phyloP scores from a whole-genome alignment of 2,113 vertebrate species.

The Hucho hucho region DNA sequence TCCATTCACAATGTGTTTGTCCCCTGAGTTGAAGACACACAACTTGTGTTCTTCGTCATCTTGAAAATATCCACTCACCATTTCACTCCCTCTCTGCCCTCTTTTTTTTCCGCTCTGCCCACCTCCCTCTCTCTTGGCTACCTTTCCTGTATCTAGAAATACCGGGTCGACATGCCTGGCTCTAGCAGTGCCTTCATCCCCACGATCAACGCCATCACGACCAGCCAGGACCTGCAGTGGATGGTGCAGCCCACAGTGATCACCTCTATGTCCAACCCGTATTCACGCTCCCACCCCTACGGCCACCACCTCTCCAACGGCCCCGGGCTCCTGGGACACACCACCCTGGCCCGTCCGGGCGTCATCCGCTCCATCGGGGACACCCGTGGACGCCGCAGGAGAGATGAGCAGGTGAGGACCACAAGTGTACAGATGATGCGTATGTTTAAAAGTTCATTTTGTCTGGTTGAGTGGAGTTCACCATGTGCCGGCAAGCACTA shows the following conservation, averaged over 20 bases:
- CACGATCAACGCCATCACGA: constrained; percentile 98
- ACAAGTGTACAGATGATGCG: too few species aligned
- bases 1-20: too few species aligned
- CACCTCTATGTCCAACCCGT: constrained; percentile 98
- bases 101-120: background rate
- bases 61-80: background rate
- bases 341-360: constrained; percentile 86
- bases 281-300: constrained; percentile 91
- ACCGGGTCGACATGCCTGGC: constrained; percentile 97
- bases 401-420: constrained; percentile 89
- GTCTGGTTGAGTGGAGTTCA: too few species aligned
- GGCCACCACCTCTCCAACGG: constrained; percentile 85
- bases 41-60: background rate
- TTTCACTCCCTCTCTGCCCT: constrained; percentile 4
- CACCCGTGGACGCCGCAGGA: constrained; percentile 86
- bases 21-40: too few species aligned
- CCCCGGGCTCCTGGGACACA: constrained; percentile 83
- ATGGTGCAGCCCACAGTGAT: constrained; percentile 99
- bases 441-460: too few species aligned
- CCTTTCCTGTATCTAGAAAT: constrained; percentile 79
- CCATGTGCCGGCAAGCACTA: too few species aligned
- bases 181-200: constrained; percentile 98
- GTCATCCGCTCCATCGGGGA: constrained; percentile 97
- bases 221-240: constrained; percentile 99
- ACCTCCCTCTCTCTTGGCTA: background rate